Base-by-base conservation (phyloP, 2,888 invertebrate species). In the Drosophila meridiana region DNA sequence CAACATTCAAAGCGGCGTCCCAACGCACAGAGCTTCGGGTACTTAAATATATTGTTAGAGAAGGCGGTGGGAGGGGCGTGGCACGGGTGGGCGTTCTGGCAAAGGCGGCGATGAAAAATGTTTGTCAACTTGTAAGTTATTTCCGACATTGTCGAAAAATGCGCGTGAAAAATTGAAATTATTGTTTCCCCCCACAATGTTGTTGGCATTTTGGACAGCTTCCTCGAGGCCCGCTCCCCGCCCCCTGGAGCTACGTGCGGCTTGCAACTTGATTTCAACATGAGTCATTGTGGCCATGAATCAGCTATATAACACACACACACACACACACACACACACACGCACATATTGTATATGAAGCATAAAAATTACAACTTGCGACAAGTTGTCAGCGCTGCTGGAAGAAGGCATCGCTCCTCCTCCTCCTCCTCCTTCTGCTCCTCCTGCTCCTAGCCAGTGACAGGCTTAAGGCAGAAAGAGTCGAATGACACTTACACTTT, bases 101-200 rank as follows among this genome's bases (percentile, higher is more conserved):
- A 28, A 47, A 28, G 30, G 42, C 20, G 57, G 38, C 28, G 48
- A 66, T 76, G 80, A 82, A 80, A 83, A 85, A 82, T 82, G 86
- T 86, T 85, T 82, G 82, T 82, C 82, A 85, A 85, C 77, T 82
- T 86, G 83, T 83, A 83, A 83, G 80, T 83, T 83, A 83, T 85
- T 83, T 85, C 83, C 75, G 83, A 82, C 80, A 79, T 68, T 82
- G 71, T 82, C 72, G 71, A 79, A 82, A 82, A 55, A 71, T 79
- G 76, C 80, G 80, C 86, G 83, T 82, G 83, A 80, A 81, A 82
- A 81, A 81, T 81, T 80, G 80, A 81, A 81, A 80, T 79, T 81
- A 81, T 81, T 83, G 79, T 82, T 81, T 82, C 53, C 38, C 38
- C 45, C 60, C 50, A 38, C 66, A 66, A 69, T 74, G 70, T 78